These are phyloP conservation scores for Ctenoplectra terminalis DNA, from an alignment of 1,140 invertebrate species.

Conservation along the genomic window DNA sequence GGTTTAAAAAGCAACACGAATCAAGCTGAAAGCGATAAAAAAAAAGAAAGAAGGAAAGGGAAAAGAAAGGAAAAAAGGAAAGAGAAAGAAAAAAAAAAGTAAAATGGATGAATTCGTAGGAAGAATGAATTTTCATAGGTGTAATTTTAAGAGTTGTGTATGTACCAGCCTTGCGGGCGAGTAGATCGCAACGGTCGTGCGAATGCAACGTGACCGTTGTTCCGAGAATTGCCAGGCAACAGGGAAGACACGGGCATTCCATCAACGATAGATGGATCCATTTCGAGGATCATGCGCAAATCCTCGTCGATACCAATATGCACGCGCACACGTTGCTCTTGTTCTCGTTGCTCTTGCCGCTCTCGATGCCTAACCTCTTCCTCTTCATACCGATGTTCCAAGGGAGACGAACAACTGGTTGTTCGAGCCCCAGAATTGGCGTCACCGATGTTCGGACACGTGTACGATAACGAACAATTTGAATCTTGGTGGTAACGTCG, in stretches of 20 bases:
- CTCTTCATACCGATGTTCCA: constrained; percentile 1
- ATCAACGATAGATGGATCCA: constrained; percentile 86
- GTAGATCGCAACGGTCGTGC: constrained; percentile 71
- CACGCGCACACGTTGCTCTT: constrained; percentile 79
- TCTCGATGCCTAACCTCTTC: too few species aligned
- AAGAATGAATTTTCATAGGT: too few species aligned
- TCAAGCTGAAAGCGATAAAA: too few species aligned
- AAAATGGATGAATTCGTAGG: too few species aligned
- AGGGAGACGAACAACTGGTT: neutral
- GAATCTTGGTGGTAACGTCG: constrained; percentile 18
- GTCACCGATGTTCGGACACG: neutral
- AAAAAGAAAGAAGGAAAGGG: too few species aligned
- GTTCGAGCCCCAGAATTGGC: neutral
- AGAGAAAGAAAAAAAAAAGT: neutral
- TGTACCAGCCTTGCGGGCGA: constrained; percentile 79
- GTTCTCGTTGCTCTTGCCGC: too few species aligned
- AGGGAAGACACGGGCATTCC: constrained; percentile 64
- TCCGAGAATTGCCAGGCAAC: constrained; percentile 59
- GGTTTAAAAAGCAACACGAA: neutral
- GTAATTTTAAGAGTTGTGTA: constrained; percentile 63
- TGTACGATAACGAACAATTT: neutral
- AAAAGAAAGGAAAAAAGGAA: too few species aligned
- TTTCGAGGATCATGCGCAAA: constrained; percentile 85
- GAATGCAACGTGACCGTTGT: constrained; percentile 42
- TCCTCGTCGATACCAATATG: constrained; percentile 85